Evolutionary conservation across 2,888 invertebrate species (phyloP).

Genomic region (Tortricodes alternella): DNA sequence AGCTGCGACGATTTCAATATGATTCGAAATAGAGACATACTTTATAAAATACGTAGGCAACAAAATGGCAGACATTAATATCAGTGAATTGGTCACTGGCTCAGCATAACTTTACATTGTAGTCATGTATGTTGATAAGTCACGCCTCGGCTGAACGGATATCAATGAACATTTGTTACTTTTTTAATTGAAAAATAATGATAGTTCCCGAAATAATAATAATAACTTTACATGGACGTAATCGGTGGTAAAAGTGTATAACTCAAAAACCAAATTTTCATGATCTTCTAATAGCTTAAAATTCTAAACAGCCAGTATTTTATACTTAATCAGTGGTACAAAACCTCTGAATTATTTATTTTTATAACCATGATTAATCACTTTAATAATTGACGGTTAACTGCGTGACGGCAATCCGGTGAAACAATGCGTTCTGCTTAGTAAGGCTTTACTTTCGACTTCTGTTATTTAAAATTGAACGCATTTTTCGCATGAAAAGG

Average conservation of each 20-base stretch:
- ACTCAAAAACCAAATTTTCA: too few species aligned
- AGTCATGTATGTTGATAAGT: too few species aligned
- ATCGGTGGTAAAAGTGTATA: too few species aligned
- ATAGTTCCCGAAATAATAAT: too few species aligned
- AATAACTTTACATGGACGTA: too few species aligned
- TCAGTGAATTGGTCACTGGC: too few species aligned
- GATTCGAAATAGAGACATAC: neutral
- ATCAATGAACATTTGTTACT: too few species aligned
- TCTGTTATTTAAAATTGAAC: conserved; percentile 4
- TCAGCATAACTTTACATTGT: too few species aligned
- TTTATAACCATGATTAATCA: conserved; percentile 21
- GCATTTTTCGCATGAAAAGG: conserved; percentile 12
- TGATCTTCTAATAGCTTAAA: too few species aligned
- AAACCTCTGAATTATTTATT: conserved; percentile 13
- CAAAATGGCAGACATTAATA: too few species aligned
- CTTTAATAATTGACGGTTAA: conserved; percentile 27
- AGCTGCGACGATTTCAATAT: neutral
- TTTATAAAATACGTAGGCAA: neutral
- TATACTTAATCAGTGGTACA: neutral
- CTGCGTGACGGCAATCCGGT: conserved; percentile 6
- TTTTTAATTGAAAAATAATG: too few species aligned
- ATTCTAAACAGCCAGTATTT: neutral
- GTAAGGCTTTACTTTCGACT: conserved; percentile 7
- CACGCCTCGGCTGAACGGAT: too few species aligned
- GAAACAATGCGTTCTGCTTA: conserved; percentile 24